Evolutionary conservation across 2,888 invertebrate species (phyloP), one percentile per base, ranked within the genome.

Genomic region (Chloromyia formosa): DNA sequence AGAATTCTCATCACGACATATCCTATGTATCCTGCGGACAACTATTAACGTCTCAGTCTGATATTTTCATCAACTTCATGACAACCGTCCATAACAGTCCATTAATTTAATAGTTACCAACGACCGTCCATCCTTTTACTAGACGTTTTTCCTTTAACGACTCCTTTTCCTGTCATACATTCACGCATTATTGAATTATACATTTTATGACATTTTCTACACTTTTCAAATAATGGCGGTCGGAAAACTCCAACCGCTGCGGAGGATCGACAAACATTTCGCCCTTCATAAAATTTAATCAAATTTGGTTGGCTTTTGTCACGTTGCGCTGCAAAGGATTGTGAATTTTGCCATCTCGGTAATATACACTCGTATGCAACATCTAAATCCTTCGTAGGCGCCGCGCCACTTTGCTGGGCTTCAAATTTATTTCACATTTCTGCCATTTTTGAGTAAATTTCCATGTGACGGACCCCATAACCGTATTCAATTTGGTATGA

Each of bases 1-100:
- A 49, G 16, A 12, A 49, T 12, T 49, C 10, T 12, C n/a, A n/a
- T n/a, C n/a, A n/a, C n/a, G n/a, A n/a, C n/a, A n/a, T n/a, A n/a
- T 49, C 49, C 12, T 49, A 7, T 35, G 27, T 35, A 35, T 49
- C 49, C 49, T 49, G 49, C 49, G 1, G 49, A 35, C 2, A 35
- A 35, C 27, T 35, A 35, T 35, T 35, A 4, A 35, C 10, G 16
- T 49, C 49, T 7, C 14, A 12, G 49, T 10, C 49, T 49, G 49
- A 49, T 49, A 49, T n/a, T 49, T 49, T 49, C 49, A 49, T 49
- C 49, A 66, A 66, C 18, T 66, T 66, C 45, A 66, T 23, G 49
- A 49, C 66, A 66, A 23, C 20, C 49, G 35, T 49, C 45, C 66
- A 66, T 66, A 66, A 66, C 66, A 66, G 45, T 66, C 66, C 66